Evolutionary conservation across 2,113 vertebrate species (phyloP).

Genomic region (Neodontobutis hainanensis): DNA sequence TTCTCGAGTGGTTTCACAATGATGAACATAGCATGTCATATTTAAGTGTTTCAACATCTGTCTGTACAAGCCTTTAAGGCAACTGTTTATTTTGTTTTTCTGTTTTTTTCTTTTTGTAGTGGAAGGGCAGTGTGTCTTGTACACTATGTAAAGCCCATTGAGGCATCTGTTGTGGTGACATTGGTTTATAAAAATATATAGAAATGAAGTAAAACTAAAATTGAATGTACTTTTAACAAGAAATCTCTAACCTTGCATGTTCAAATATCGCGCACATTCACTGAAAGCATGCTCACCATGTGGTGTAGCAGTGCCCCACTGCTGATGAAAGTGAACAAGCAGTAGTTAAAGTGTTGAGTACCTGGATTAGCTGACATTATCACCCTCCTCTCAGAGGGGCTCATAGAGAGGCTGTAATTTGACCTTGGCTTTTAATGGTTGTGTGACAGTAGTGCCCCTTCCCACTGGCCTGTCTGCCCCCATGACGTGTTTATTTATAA

Average conservation of each 20-base stretch:
- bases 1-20: too few species aligned
- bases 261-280: not conserved
- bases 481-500: slow-evolving; percentile 75
- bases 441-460: slow-evolving; percentile 60
- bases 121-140: too few species aligned
- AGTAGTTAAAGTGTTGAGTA: slow-evolving; percentile 26
- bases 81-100: too few species aligned
- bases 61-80: too few species aligned
- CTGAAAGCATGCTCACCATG: not conserved
- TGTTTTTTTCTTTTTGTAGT: too few species aligned
- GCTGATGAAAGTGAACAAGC: slow-evolving; percentile 11
- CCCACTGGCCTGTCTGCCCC: slow-evolving; percentile 61
- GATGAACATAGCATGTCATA: too few species aligned
- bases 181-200: too few species aligned
- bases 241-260: not conserved
- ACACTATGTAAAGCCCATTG: too few species aligned
- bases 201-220: too few species aligned
- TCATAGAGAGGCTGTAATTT: slow-evolving; percentile 57
- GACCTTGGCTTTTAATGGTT: slow-evolving; percentile 70
- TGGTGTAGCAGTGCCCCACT: not conserved
- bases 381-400: slow-evolving; percentile 28
- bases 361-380: slow-evolving; percentile 44
- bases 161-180: too few species aligned
- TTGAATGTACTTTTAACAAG: too few species aligned
- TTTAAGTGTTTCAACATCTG: too few species aligned